Evolutionary conservation across 2,888 invertebrate genomes (phyloP).

Genomic region (Andrena chrysosceles): DNA sequence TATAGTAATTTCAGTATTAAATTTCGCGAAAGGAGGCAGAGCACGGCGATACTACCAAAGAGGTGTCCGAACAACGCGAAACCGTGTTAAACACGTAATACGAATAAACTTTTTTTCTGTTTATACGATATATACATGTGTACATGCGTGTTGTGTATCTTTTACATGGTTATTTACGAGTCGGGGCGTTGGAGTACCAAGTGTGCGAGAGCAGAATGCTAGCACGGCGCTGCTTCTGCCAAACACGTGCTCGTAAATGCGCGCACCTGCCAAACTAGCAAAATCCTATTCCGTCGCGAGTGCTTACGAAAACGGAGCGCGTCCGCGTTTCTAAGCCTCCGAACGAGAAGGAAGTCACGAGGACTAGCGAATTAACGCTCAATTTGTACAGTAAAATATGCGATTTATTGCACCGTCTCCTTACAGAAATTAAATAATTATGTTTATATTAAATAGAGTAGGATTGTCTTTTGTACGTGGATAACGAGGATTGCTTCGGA

Average conservation of each 20-base stretch:
- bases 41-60: constrained; percentile 47
- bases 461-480: constrained; percentile 61
- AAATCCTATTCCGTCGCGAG: constrained; percentile 7
- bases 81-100: constrained; percentile 59
- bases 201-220: not conserved
- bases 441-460: constrained; percentile 54
- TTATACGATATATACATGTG: constrained; percentile 50
- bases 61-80: constrained; percentile 47
- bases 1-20: constrained; percentile 55
- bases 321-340: not conserved
- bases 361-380: not conserved
- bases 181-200: not conserved
- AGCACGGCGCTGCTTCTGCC: not conserved
- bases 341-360: not conserved
- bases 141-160: constrained; percentile 18
- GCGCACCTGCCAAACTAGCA: constrained; percentile 18
- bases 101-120: constrained; percentile 66
- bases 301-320: not conserved
- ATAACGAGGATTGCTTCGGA: constrained; percentile 11
- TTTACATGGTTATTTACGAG: constrained; percentile 13
- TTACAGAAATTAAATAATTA: constrained; percentile 55
- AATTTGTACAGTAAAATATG: constrained; percentile 60
- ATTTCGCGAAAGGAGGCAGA: constrained; percentile 32
- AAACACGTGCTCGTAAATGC: constrained; percentile 19
- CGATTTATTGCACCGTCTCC: constrained; percentile 61